Evolutionary conservation across 2,797 vertebrate genomes (phyloP).

Genomic region (Argyrosomus regius): DNA sequence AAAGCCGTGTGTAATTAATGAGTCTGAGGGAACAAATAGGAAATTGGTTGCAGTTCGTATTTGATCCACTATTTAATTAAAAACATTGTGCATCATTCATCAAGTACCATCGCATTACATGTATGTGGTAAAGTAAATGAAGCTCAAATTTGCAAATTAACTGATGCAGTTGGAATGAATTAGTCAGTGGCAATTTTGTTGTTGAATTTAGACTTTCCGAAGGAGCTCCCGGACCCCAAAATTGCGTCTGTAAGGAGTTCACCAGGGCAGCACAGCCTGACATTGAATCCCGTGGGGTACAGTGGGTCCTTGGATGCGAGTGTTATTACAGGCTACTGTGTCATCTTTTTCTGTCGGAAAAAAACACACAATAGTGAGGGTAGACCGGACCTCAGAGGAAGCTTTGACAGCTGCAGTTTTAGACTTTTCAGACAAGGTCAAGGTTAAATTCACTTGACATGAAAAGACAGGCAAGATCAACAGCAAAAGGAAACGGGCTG

Average conservation of each 20-base stretch:
- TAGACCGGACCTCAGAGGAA: background rate
- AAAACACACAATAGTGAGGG: background rate
- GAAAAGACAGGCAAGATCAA: background rate
- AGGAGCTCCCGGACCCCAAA: background rate
- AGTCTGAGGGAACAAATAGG: slow-evolving; percentile 53
- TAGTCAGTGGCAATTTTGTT: background rate
- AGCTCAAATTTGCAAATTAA: slow-evolving; percentile 16
- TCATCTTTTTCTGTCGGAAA: background rate
- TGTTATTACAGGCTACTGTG: background rate
- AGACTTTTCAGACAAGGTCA: background rate
- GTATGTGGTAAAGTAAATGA: slow-evolving; percentile 28
- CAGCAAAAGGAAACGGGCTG: no score
- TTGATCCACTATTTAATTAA: slow-evolving; percentile 61
- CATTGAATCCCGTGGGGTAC: background rate
- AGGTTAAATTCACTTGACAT: background rate
- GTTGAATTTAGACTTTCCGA: background rate
- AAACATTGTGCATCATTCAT: slow-evolving; percentile 52
- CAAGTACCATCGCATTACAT: slow-evolving; percentile 29
- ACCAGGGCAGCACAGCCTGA: background rate
- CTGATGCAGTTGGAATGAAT: background rate
- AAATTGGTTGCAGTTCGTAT: slow-evolving; percentile 44
- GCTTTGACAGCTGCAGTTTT: no score
- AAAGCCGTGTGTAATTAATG: slow-evolving; percentile 61
- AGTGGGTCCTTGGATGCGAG: background rate
- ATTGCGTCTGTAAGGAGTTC: background rate